Percentiles rank a stretch among this genome's conserved stretches.
phyloP scores from a whole-genome alignment of 1,140 invertebrate species.

The Brachionus asplanchnoidis region DNA sequence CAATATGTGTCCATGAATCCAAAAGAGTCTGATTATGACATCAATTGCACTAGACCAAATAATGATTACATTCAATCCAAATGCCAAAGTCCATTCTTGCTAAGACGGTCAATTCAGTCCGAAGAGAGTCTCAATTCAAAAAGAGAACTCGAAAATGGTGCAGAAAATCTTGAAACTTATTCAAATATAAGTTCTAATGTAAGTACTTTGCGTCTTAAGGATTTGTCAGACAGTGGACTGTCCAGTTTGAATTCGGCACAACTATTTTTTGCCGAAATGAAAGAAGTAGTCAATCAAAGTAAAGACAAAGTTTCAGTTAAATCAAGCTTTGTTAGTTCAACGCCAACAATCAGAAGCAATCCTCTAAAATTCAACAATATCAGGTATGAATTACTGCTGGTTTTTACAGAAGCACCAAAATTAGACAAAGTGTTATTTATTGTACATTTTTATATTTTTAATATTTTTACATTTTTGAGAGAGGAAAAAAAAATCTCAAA shows the following conservation, averaged over 20 bases:
- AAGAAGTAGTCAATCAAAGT: neutral
- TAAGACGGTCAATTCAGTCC: neutral
- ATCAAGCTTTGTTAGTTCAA: neutral
- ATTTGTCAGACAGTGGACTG: neutral
- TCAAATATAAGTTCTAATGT: conserved; percentile 14
- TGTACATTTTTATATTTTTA: neutral
- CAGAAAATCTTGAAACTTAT: neutral
- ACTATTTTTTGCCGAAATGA: neutral
- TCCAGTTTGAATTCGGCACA: conserved; percentile 36
- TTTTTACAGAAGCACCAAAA: neutral
- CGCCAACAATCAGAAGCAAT: neutral
- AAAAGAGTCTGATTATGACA: neutral
- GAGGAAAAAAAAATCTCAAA: no score
- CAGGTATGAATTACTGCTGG: neutral
- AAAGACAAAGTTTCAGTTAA: neutral
- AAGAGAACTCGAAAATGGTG: neutral
- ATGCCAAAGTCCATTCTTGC: conserved; percentile 2
- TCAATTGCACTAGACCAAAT: neutral
- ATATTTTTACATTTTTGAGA: no score
- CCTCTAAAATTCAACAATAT: neutral
- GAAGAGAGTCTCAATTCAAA: neutral
- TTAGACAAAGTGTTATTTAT: no score
- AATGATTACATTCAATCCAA: neutral
- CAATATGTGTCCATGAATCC: neutral
- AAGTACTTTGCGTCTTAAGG: neutral